Percentiles rank a stretch among this genome's conserved stretches.
Evolutionary conservation across 1,140 invertebrate genomes (phyloP).

Genomic region (Acromyrmex echinatior): DNA sequence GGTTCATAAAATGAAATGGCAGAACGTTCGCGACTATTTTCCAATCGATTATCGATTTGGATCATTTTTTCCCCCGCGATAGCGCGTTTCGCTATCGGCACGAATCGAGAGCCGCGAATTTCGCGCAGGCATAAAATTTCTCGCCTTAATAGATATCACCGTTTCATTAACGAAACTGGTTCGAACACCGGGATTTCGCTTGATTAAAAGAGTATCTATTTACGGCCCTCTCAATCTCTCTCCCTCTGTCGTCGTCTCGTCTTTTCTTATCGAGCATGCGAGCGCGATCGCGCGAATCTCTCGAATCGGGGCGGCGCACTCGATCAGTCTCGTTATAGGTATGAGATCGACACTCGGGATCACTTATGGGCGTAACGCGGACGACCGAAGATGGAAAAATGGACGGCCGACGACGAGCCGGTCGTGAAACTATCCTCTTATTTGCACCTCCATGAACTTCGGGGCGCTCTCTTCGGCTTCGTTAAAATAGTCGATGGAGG

Average conservation of each 20-base stretch:
- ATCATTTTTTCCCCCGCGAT: background rate
- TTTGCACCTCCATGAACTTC: slow-evolving; percentile 63
- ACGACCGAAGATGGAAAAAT: slow-evolving; percentile 71
- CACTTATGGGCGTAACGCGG: slow-evolving; percentile 68
- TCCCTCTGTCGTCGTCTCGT: slow-evolving; percentile 12
- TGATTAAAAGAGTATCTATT: slow-evolving; percentile 64
- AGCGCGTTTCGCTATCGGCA: background rate
- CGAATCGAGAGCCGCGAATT: slow-evolving; percentile 38
- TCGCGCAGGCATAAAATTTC: slow-evolving; percentile 34
- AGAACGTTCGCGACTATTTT: background rate
- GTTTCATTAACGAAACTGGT: slow-evolving; percentile 73
- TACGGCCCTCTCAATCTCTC: slow-evolving; percentile 28
- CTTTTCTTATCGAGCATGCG: slow-evolving; percentile 38
- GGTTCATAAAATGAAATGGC: background rate
- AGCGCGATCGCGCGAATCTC: slow-evolving; percentile 19
- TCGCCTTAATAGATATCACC: slow-evolving; percentile 60
- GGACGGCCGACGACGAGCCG: slow-evolving; percentile 68
- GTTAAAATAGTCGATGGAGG: slow-evolving; percentile 69
- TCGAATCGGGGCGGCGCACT: slow-evolving; percentile 27
- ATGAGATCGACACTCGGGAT: slow-evolving; percentile 59
- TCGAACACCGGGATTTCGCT: slow-evolving; percentile 63
- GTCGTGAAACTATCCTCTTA: slow-evolving; percentile 76
- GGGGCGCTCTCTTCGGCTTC: slow-evolving; percentile 51
- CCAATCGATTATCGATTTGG: background rate
- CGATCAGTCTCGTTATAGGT: slow-evolving; percentile 72